Percentiles rank a stretch among this genome's conserved stretches.
Evolutionary conservation across 2,888 invertebrate genomes (phyloP).

Genomic region (Caenorhabditis macrosperma): DNA sequence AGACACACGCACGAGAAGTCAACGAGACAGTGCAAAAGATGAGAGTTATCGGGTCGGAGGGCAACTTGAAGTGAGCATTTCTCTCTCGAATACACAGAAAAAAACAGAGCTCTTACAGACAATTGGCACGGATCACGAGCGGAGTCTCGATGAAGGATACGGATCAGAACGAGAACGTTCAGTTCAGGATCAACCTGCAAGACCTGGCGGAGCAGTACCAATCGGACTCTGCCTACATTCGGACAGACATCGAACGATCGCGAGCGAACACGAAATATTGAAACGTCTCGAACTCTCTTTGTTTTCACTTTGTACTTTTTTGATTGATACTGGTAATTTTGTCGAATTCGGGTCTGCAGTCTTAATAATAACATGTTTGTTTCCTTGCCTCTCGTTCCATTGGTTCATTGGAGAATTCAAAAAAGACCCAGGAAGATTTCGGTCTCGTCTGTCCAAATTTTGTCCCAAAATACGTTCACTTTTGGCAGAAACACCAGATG

Average conservation of each 20-base stretch:
- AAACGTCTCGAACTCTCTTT: neutral
- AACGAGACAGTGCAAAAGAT: constrained; percentile 58
- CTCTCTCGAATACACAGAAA: neutral
- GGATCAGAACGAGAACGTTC: constrained; percentile 27
- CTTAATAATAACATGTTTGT: neutral
- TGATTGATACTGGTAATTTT: neutral
- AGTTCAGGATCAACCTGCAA: constrained; percentile 44
- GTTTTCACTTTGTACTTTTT: neutral
- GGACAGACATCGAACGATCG: constrained; percentile 9
- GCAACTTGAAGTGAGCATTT: constrained; percentile 35
- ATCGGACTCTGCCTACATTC: constrained; percentile 28
- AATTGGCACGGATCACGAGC: constrained; percentile 8
- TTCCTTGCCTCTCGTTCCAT: no score
- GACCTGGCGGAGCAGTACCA: constrained; percentile 39
- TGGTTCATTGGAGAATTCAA: no score
- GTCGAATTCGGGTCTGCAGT: constrained; percentile 8
- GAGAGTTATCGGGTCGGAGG: constrained; percentile 49
- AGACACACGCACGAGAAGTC: constrained; percentile 45
- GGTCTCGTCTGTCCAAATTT: no score
- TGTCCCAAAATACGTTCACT: no score
- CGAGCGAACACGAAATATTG: constrained; percentile 8
- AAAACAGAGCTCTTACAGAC: constrained; percentile 15
- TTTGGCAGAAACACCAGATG: no score
- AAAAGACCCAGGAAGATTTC: no score
- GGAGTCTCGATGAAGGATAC: neutral